These are phyloP conservation scores for Diceros bicornis DNA, from an alignment of 2,797 vertebrate genomes.

Conservation along the genomic window DNA sequence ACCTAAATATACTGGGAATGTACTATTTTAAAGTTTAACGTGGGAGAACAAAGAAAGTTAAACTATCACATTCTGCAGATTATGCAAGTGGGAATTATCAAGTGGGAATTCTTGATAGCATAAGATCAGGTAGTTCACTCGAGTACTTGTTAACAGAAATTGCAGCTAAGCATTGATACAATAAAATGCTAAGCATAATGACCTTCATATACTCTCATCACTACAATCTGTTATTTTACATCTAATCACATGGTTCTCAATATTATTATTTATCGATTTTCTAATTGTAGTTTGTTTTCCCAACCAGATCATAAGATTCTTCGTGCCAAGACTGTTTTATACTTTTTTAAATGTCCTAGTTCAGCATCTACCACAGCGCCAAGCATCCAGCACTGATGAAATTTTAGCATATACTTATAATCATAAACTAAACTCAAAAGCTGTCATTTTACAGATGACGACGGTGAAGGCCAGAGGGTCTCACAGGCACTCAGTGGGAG, in stretches of 20 bases:
- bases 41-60: background rate
- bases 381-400: background rate
- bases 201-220: background rate
- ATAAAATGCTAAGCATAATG: constrained; percentile 27
- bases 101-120: background rate
- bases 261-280: constrained; percentile 6
- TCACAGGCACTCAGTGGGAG: background rate
- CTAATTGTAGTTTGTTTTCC: constrained; percentile 48
- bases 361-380: background rate
- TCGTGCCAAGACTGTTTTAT: background rate
- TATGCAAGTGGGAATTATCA: background rate
- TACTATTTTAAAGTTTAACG: constrained; percentile 53
- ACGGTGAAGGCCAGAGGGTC: background rate
- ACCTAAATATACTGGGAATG: background rate
- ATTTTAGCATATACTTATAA: background rate
- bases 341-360: background rate
- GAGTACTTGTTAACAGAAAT: constrained; percentile 21
- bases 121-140: background rate
- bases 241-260: background rate
- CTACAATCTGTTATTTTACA: background rate
- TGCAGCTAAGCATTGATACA: background rate
- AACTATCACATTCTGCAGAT: background rate
- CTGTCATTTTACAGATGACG: background rate
- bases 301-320: constrained; percentile 19
- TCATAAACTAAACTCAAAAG: constrained; percentile 1